phyloP scores from a whole-genome alignment of 2,113 vertebrate genomes.

The Tursiops truncatus region DNA sequence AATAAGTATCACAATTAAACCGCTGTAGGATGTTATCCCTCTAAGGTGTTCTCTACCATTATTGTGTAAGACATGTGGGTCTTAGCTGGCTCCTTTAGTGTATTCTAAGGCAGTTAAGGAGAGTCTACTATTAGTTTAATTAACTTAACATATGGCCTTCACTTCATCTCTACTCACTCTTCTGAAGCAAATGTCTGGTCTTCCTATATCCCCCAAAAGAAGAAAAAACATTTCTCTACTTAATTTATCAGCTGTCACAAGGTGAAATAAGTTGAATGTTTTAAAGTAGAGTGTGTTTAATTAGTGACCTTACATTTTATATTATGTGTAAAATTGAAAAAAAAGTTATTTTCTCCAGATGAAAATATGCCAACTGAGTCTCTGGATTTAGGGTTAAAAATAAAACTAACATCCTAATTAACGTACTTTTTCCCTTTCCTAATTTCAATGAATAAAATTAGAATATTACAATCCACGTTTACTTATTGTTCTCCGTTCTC shows the following conservation, averaged over 20 bases:
- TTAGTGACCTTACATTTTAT: not conserved
- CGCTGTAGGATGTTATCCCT: not conserved
- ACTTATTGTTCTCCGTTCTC: not conserved
- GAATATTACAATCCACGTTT: not conserved
- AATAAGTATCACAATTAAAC: not conserved
- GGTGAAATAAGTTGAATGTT: not conserved
- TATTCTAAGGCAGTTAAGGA: not conserved
- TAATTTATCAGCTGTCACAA: not conserved
- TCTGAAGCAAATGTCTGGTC: not conserved
- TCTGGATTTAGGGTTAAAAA: not conserved
- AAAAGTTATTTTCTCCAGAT: not conserved
- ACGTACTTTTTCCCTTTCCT: not conserved
- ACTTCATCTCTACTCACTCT: not conserved
- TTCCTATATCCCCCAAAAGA: not conserved
- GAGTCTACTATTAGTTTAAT: not conserved
- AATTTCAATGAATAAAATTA: not conserved
- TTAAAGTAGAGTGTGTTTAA: not conserved
- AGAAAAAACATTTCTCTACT: not conserved
- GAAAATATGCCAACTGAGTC: not conserved
- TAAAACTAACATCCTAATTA: not conserved
- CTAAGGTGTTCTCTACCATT: not conserved
- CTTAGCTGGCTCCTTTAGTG: not conserved
- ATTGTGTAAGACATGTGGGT: not conserved
- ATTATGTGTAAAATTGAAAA: not conserved
- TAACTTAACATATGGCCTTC: not conserved